Evolutionary conservation across 2,888 invertebrate species (phyloP), one percentile per base, ranked within the genome.

Genomic region (Meghimatium bilineatum): DNA sequence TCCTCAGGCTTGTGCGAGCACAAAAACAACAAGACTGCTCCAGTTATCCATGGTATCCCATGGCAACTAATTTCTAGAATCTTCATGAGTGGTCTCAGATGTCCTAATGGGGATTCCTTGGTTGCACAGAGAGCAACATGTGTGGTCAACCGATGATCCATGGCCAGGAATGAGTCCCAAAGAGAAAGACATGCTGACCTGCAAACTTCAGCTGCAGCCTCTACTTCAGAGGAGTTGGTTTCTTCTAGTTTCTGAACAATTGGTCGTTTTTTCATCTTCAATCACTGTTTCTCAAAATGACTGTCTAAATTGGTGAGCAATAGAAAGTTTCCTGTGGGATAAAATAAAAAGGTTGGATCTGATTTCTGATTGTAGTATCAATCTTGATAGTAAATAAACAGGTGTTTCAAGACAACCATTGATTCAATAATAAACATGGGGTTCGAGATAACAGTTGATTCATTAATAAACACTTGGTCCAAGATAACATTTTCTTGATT

Each of bases 31-130:
- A 96, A 95, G 38, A 97, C 93, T 95, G 96, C 96, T 38, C 95
- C 95, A 12, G 95, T 95, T 78, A 98, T 93, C 98, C 98, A 98
- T 8, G 96, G 95, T 77, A 98, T 95, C 17, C 98, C 98, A 94
- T 98, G 97, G 91, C 98, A 97, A 12, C 97, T 96, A 88, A 96
- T 95, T 93, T 95, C 95, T n/a, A 95, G 90, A 20, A 93, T 83
- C 90, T 94, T 94, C 92, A 95, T 94, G 86, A 95, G 92, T 0
- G 94, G 92, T 87, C 94, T 93, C 34, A 91, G 67, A 52, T 84
- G 36, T 36, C 90, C 89, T 71, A 89, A 80, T 0, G 87, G 67
- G 0, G 91, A 89, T 29, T 88, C 89, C 78, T 87, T 87, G 72
- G 88, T 86, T 23, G 92, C 91, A 88, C 92, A 93, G 0, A 92